Evolutionary conservation across 2,113 vertebrate species (phyloP).

Genomic region (Hyla sarda): DNA sequence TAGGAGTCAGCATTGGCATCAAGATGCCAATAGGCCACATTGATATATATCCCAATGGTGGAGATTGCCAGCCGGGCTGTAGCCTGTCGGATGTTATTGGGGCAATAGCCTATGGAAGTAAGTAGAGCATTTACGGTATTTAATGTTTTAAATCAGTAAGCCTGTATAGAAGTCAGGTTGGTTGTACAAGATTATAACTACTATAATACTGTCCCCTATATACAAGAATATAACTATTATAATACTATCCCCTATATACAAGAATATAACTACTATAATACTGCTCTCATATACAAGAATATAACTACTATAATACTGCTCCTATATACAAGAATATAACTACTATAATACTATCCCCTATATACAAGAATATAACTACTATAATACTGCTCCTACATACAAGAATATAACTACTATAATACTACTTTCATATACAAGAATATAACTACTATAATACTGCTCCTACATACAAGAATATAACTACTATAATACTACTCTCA

Average conservation of each 20-base stretch:
- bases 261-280: neutral
- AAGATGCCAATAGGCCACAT: constrained; percentile 93
- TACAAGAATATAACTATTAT: neutral
- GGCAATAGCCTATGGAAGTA: constrained; percentile 84
- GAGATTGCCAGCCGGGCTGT: constrained; percentile 93
- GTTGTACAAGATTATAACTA: neutral
- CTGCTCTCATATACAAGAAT: neutral
- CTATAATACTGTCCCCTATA: constrained; percentile 19
- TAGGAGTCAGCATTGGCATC: constrained; percentile 95
- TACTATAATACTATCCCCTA: neutral
- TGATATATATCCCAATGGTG: constrained; percentile 94
- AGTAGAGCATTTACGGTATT: constrained; percentile 65
- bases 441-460: neutral
- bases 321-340: neutral
- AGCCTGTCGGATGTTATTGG: constrained; percentile 81
- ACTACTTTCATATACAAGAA: neutral
- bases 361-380: neutral
- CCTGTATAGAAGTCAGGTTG: neutral
- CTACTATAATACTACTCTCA: no score
- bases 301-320: neutral
- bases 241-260: neutral
- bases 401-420: neutral
- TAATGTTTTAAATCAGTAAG: neutral
- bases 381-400: neutral
- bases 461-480: neutral